phyloP scores from a whole-genome alignment of 1,140 invertebrate genomes.

The Cydia pomonella region DNA sequence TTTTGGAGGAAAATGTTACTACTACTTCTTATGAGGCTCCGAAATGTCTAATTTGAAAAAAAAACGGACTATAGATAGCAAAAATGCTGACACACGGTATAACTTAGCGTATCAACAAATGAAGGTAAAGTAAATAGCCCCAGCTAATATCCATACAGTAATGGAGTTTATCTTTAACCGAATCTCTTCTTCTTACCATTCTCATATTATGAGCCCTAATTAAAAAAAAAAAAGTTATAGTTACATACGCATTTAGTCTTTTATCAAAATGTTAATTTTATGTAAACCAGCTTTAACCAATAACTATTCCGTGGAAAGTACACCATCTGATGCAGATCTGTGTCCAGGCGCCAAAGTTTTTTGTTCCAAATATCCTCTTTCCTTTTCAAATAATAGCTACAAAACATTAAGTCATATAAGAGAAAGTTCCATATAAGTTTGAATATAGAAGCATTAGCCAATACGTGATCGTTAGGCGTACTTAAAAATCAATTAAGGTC shows the following conservation, averaged over 20 bases:
- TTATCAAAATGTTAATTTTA: no score
- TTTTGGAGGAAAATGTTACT: no score
- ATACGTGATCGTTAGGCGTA: slow-evolving; percentile 19
- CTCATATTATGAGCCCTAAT: no score
- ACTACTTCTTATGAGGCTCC: no score
- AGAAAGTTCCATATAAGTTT: slow-evolving; percentile 30
- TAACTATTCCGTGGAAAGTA: no score
- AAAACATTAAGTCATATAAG: slow-evolving; percentile 12
- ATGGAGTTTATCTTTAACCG: no score
- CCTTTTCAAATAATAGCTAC: slow-evolving; percentile 3
- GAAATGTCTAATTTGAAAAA: no score
- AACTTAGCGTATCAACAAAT: neutral
- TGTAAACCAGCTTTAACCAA: no score
- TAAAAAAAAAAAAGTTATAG: no score
- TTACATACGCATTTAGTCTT: no score
- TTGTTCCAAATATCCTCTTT: neutral
- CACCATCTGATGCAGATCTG: neutral
- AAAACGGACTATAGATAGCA: no score
- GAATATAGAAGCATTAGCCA: slow-evolving; percentile 23
- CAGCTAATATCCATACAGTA: neutral
- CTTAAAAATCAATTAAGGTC: slow-evolving; percentile 35
- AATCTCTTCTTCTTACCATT: no score
- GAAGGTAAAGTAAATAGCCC: neutral
- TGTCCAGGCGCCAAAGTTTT: neutral
- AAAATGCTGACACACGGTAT: neutral